These are phyloP conservation scores for Dryobota labecula DNA, from an alignment of 2,888 invertebrate genomes.

Conservation along the genomic window DNA sequence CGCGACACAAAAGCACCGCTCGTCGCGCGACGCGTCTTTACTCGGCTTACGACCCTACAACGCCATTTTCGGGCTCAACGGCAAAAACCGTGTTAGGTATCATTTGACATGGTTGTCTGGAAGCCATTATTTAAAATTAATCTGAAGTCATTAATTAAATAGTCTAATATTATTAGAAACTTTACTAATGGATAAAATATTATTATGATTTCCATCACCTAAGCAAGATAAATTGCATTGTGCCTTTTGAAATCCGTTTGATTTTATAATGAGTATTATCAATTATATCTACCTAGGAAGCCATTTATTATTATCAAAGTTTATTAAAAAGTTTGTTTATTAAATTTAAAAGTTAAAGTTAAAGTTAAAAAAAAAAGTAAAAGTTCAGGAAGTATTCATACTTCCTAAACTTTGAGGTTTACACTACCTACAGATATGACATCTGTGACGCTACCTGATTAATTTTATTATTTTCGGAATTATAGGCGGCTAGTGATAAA, in stretches of 20 bases:
- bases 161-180: neutral
- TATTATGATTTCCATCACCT: constrained; percentile 5
- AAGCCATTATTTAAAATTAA: neutral
- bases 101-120: neutral
- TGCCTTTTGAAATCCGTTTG: constrained; percentile 20
- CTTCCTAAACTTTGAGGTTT: too few species aligned
- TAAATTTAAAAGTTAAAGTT: too few species aligned
- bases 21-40: too few species aligned
- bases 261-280: constrained; percentile 32
- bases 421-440: too few species aligned
- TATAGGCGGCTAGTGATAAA: neutral
- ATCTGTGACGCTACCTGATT: too few species aligned
- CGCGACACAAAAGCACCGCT: too few species aligned
- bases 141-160: neutral
- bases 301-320: neutral
- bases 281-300: neutral
- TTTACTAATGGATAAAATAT: neutral
- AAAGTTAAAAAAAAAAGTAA: too few species aligned
- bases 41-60: neutral
- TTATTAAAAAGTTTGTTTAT: too few species aligned
- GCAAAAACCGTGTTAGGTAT: neutral
- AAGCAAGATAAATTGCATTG: constrained; percentile 26
- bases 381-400: too few species aligned
- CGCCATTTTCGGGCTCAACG: neutral
- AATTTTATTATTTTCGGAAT: neutral